These are phyloP conservation scores for Alethe castanea DNA, from an alignment of 2,113 vertebrate species.

Conservation along the genomic window DNA sequence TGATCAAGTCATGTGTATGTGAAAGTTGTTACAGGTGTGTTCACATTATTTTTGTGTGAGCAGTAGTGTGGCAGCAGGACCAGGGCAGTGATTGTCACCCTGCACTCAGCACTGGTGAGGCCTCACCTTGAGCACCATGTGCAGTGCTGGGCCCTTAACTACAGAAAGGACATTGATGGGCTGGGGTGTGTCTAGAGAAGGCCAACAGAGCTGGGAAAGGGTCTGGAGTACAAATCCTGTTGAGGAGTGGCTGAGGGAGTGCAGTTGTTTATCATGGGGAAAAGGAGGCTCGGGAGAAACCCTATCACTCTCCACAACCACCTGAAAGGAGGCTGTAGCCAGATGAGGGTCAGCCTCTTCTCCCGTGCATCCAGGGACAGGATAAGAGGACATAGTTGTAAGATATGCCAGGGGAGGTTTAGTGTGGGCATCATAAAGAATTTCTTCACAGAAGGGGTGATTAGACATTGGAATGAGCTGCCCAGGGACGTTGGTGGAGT, in stretches of 20 bases:
- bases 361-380: neutral
- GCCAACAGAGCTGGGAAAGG: fast-evolving
- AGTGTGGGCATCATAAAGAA: neutral
- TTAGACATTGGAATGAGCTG: neutral
- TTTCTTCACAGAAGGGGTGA: neutral
- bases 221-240: no score
- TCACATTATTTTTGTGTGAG: neutral
- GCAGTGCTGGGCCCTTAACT: neutral
- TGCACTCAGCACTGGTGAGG: neutral
- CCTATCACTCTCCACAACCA: neutral
- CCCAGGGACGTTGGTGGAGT: neutral
- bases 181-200: neutral
- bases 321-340: neutral
- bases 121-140: no score
- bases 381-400: fast-evolving
- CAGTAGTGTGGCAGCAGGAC: neutral
- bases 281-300: neutral
- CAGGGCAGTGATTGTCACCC: neutral
- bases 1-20: neutral
- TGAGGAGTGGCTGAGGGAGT: neutral
- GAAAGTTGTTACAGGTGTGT: neutral
- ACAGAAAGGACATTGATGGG: neutral
- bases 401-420: fast-evolving
- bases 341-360: neutral
- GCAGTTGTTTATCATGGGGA: neutral